These are phyloP conservation scores for Corynorhinus townsendii DNA, from an alignment of 2,113 vertebrate genomes.

Conservation along the genomic window DNA sequence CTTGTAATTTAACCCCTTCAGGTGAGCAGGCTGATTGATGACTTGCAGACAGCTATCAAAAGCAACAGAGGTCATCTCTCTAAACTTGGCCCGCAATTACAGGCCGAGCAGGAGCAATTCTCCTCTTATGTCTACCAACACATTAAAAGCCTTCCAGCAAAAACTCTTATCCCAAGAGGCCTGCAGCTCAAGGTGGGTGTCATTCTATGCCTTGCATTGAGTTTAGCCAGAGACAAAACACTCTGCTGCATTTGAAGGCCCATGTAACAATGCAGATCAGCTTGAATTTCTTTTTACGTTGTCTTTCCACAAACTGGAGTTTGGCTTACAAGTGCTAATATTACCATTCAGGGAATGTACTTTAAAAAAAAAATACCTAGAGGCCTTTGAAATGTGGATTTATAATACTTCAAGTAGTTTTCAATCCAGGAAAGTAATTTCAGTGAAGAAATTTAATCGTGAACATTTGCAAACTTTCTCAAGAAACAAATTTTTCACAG, in stretches of 20 bases:
- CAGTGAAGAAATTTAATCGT: slow-evolving; percentile 29
- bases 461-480: slow-evolving; percentile 2
- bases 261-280: neutral
- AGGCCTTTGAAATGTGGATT: neutral
- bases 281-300: slow-evolving; percentile 39
- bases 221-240: slow-evolving; percentile 7
- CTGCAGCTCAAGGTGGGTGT: slow-evolving; percentile 62
- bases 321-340: neutral
- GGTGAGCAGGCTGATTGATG: slow-evolving; percentile 72
- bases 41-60: slow-evolving; percentile 74
- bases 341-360: neutral
- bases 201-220: neutral
- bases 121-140: slow-evolving; percentile 58
- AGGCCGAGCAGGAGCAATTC: slow-evolving; percentile 69
- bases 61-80: slow-evolving; percentile 68
- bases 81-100: slow-evolving; percentile 59
- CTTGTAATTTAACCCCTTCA: slow-evolving; percentile 71
- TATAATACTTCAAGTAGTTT: slow-evolving; percentile 8
- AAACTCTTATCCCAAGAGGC: neutral
- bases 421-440: slow-evolving; percentile 11
- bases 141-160: slow-evolving; percentile 56
- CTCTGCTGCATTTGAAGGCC: neutral
- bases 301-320: slow-evolving; percentile 8
- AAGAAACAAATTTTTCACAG: slow-evolving; percentile 10
- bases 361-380: slow-evolving; percentile 29